phyloP scores from a whole-genome alignment of 2,888 invertebrate genomes.

The Thymelicus lineola region DNA sequence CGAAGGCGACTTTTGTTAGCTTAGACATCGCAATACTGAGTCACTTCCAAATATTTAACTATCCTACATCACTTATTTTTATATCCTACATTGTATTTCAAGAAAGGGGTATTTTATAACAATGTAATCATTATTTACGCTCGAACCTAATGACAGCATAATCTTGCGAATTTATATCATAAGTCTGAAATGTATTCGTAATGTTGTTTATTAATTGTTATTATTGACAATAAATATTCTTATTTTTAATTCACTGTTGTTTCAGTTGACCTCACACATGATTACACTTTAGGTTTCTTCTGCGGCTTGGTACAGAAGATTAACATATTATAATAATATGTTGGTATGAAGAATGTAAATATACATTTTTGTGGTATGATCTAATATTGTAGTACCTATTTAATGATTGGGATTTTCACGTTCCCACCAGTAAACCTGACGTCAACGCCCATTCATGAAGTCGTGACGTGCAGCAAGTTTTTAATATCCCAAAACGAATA shows the following conservation, averaged over 20 bases:
- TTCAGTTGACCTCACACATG: conserved; percentile 3
- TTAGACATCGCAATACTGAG: neutral
- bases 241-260: conserved; percentile 38
- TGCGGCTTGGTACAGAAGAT: too few species aligned
- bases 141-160: conserved; percentile 46
- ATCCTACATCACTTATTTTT: conserved; percentile 22
- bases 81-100: conserved; percentile 4
- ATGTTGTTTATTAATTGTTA: conserved; percentile 19
- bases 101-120: conserved; percentile 13
- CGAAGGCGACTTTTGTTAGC: conserved; percentile 75
- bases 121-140: conserved; percentile 9
- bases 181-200: conserved; percentile 49
- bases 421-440: conserved; percentile 58
- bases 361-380: neutral
- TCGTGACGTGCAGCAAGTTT: conserved; percentile 55
- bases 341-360: neutral
- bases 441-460: conserved; percentile 78
- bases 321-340: neutral
- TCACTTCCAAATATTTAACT: neutral
- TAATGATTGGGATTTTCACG: conserved; percentile 40
- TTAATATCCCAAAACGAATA: conserved; percentile 53
- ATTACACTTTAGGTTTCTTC: too few species aligned
- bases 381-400: neutral
- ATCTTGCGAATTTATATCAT: conserved; percentile 51
- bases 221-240: conserved; percentile 41